Evolutionary conservation across 1,140 invertebrate genomes (phyloP).

Genomic region (Linepithema humile): DNA sequence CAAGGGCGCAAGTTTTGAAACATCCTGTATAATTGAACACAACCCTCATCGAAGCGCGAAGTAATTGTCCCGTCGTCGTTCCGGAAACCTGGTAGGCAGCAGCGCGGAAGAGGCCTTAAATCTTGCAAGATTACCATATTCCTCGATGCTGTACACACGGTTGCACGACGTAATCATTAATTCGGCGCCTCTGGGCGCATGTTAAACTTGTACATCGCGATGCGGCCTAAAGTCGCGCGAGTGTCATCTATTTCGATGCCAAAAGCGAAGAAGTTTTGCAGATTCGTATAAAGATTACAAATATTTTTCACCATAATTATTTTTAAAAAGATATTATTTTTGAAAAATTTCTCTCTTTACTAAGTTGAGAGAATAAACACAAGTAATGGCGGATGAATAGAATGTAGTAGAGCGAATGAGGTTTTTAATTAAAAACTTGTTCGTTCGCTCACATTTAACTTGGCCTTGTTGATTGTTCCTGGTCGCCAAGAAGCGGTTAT

Average conservation of each 20-base stretch:
- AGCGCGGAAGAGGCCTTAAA: conserved; percentile 53
- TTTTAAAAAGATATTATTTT: conserved; percentile 1
- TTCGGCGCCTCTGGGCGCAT: conserved; percentile 42
- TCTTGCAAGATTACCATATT: conserved; percentile 66
- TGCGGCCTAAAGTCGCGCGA: background rate
- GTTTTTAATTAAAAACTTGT: conserved; percentile 45
- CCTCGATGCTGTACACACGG: conserved; percentile 15
- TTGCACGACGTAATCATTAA: conserved; percentile 61
- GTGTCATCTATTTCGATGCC: background rate
- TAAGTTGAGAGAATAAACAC: too few relatives aligned
- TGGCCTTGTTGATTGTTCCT: conserved; percentile 21
- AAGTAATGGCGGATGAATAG: background rate
- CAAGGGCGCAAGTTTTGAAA: background rate
- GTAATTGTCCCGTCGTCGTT: conserved; percentile 60
- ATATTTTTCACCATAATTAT: background rate
- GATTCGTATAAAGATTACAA: background rate
- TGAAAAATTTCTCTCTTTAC: too few relatives aligned
- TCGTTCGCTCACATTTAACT: background rate
- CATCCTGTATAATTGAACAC: conserved; percentile 10
- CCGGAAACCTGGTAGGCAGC: conserved; percentile 30
- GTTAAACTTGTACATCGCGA: conserved; percentile 42
- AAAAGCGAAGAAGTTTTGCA: background rate
- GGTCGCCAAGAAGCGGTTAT: background rate
- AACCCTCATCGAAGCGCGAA: conserved; percentile 33
- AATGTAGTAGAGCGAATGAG: conserved; percentile 8